Evolutionary conservation across 2,888 invertebrate genomes (phyloP), one percentile per base, ranked within the genome.

Genomic region (Acrobasis suavella): DNA sequence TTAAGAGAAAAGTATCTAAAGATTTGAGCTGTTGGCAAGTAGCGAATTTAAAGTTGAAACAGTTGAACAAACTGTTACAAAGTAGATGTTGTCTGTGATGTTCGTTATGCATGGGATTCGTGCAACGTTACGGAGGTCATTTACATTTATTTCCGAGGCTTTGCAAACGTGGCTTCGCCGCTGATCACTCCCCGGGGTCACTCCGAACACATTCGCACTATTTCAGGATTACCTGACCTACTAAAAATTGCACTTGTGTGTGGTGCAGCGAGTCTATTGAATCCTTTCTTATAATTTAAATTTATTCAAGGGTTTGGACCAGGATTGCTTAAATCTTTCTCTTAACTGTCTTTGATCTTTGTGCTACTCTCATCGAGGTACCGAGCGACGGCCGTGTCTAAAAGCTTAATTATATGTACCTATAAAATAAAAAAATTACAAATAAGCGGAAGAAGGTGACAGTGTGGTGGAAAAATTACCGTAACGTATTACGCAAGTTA

Each of bases 141-240:
- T 55, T 39, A 55, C 55, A 39, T 55, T 55, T 55, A 55, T 38
- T 15, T 38, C 38, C 39, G 39, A 39, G 55, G 55, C 39, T 55
- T 39, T 38, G 39, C 39, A 55, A 66, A 63, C 70, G 66, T 60
- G 71, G 70, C 73, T 65, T 58, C 66, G 62, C 32, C 32, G 32
- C 37, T 37, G 54, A 54, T 54, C 55, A 55, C 55, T 12, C 55
- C 17, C 39, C 37, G 38, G 60, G 32, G 50, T 16, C 55, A 15
- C 39, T 8, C 9, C 9, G 16, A 17, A 39, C 39, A 55, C 37
- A 55, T 39, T 39, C 39, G 39, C 55, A 55, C 38, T 55, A 9
- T 55, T 15, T 55, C 55, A 55, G 37, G 55, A 55, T 55, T 16
- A 55, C 55, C 38, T 55, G 38, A 55, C 55, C 38, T 55, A 15